Evolutionary conservation across 1,140 invertebrate genomes (phyloP), one percentile per base, ranked within the genome.

Genomic region (Sycophila sp.): DNA sequence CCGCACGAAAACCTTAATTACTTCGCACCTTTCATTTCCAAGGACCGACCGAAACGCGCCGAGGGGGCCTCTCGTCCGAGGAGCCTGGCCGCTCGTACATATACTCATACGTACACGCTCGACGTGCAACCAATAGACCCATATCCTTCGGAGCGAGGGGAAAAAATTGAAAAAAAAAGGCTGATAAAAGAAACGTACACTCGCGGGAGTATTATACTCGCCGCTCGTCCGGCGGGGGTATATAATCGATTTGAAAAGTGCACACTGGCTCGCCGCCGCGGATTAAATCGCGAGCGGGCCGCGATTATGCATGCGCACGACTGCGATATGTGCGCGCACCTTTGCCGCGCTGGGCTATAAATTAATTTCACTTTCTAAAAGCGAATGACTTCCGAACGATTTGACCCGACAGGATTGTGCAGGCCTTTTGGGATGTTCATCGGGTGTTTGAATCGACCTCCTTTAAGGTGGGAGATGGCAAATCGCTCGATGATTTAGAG

Each of bases 361-460:
- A 67, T 67, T 67, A 56, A 67, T 67, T 67, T 67, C 64, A 67
- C 64, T 67, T 67, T 67, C 64, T 67, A 67, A 67, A 67, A 34
- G 53, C 64, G 64, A 67, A 67, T 47, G 47, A 58, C 64, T 67
- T 67, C 64, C 53, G 28, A 67, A 56, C 38, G 26, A 58, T 47
- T 67, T 56, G 51, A 67, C 38, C 51, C 58, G 26, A 40, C 11
- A 40, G 38, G 51, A 66, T 66, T 56, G 56, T 32, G 38, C 11
- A 65, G 55, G 15, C 7, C 47, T 42, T 65, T 65, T 55, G 6
- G 62, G 47, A 64, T 53, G 13, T 32, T n/a, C n/a, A n/a, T n/a
- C n/a, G n/a, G n/a, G n/a, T n/a, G n/a, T n/a, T n/a, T n/a, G n/a
- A n/a, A n/a, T n/a, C n/a, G n/a, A n/a, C n/a, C n/a, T n/a, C n/a